These are phyloP conservation scores for Proales similis DNA, from an alignment of 1,140 invertebrate genomes.

Conservation along the genomic window DNA sequence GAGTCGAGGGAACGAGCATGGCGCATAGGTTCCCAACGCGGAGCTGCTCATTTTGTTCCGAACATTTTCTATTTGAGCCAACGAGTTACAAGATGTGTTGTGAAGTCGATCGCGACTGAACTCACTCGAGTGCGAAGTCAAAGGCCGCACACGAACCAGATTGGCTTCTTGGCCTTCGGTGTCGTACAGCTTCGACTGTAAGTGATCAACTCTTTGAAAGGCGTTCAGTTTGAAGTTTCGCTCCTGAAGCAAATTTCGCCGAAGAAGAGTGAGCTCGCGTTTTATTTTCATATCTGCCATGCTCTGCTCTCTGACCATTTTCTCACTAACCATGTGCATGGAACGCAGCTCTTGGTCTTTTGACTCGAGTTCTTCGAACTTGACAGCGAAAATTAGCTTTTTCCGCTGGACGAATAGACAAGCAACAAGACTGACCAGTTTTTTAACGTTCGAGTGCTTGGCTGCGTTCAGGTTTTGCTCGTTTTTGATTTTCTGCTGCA, in stretches of 20 bases:
- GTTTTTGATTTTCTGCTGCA: slow-evolving; percentile 45
- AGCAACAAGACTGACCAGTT: slow-evolving; percentile 43
- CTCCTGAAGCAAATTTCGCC: slow-evolving; percentile 45
- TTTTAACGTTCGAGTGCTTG: slow-evolving; percentile 48
- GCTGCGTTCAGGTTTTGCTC: slow-evolving; percentile 49
- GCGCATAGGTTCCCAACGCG: no score
- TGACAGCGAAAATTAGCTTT: neutral
- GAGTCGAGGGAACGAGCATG: no score
- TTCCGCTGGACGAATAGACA: neutral
- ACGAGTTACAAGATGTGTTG: no score
- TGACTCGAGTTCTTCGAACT: slow-evolving; percentile 46
- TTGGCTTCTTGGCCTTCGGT: slow-evolving; percentile 7
- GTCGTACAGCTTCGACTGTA: slow-evolving; percentile 44
- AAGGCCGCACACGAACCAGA: neutral
- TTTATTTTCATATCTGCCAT: slow-evolving; percentile 44
- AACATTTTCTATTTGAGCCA: no score
- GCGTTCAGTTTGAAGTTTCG: slow-evolving; percentile 47
- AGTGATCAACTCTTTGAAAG: slow-evolving; percentile 47
- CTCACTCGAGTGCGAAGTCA: slow-evolving; percentile 5
- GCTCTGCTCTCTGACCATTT: slow-evolving; percentile 40
- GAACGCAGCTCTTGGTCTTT: slow-evolving; percentile 43
- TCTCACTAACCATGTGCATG: slow-evolving; percentile 45
- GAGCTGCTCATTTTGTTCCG: no score
- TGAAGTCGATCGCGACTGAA: no score
- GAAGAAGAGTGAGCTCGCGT: slow-evolving; percentile 43